Percentiles rank a stretch among this genome's conserved stretches.
Conservation (phyloP, 2,888 invertebrate species). For the Omphaloscelis lunosa region DNA sequence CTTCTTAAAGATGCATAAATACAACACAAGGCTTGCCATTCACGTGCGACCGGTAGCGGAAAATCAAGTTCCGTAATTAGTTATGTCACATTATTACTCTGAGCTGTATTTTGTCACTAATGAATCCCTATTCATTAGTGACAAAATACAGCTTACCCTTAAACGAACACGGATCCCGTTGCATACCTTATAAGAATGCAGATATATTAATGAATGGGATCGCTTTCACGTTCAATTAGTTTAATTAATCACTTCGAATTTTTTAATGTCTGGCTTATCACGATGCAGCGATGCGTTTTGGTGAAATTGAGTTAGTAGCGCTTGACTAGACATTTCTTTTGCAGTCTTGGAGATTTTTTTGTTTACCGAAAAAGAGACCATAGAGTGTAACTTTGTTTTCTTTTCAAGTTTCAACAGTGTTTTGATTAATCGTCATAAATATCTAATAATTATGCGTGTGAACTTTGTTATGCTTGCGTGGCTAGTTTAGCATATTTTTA, state of each 20-base stretch:
- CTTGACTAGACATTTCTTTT: slow-evolving; percentile 31
- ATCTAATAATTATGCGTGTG: slow-evolving; percentile 19
- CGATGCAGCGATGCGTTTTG: slow-evolving; percentile 29
- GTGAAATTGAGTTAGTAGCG: slow-evolving; percentile 49
- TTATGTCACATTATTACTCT: slow-evolving; percentile 66
- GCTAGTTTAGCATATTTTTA: slow-evolving; percentile 41
- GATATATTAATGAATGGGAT: slow-evolving; percentile 55
- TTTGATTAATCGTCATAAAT: slow-evolving; percentile 39
- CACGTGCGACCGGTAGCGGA: slow-evolving; percentile 64
- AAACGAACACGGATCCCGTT: slow-evolving; percentile 56
- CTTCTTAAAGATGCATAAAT: slow-evolving; percentile 61
- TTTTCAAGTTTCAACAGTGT: slow-evolving; percentile 6
- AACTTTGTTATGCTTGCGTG: slow-evolving; percentile 43
- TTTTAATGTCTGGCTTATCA: slow-evolving; percentile 39
- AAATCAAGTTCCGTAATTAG: slow-evolving; percentile 69
- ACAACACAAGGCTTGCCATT: slow-evolving; percentile 69
- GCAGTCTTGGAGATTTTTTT: slow-evolving; percentile 15
- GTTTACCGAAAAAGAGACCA: slow-evolving; percentile 6
- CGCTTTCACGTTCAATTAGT: slow-evolving; percentile 52
- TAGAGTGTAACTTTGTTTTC: slow-evolving; percentile 1
- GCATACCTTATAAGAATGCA: slow-evolving; percentile 44
- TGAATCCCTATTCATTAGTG: too few relatives aligned
- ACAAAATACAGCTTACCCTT: too few relatives aligned
- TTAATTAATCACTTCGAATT: slow-evolving; percentile 51
- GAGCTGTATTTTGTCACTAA: slow-evolving; percentile 64